phyloP scores from a whole-genome alignment of 2,797 vertebrate genomes.

The Pachyuromys duprasi region DNA sequence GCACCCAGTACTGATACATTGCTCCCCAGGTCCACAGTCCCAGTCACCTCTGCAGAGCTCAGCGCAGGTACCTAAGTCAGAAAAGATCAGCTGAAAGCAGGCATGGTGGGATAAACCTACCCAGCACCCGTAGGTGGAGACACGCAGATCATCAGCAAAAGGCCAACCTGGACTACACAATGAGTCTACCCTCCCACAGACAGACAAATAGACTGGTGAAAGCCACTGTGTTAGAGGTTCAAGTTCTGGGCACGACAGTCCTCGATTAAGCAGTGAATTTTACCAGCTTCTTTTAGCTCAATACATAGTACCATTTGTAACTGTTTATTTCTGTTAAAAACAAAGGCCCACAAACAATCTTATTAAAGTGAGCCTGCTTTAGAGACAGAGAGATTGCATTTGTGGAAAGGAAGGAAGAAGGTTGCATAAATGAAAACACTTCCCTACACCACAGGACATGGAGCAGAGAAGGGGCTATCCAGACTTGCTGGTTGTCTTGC shows the following conservation, averaged over 20 bases:
- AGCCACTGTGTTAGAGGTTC: neutral
- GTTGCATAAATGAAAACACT: neutral
- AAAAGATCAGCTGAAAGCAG: conserved; percentile 18
- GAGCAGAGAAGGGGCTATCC: neutral
- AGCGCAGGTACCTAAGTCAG: neutral
- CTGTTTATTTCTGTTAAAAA: conserved; percentile 7
- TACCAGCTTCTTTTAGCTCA: neutral
- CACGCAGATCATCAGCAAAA: neutral
- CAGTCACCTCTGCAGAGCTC: conserved; percentile 13
- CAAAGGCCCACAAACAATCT: neutral
- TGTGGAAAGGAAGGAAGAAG: neutral
- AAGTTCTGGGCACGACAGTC: neutral
- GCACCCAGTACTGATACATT: conserved; percentile 56
- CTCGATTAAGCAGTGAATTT: neutral
- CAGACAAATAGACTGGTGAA: neutral
- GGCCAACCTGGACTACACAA: neutral
- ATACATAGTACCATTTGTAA: neutral
- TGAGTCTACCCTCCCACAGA: neutral
- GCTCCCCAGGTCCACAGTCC: neutral
- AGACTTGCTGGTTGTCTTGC: neutral
- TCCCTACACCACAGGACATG: neutral
- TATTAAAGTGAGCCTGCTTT: conserved; percentile 28
- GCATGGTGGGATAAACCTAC: neutral
- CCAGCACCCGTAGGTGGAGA: neutral
- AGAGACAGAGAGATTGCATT: neutral